Evolutionary conservation across 1,140 invertebrate species (phyloP).

Genomic region (Potamilus streckersoni): DNA sequence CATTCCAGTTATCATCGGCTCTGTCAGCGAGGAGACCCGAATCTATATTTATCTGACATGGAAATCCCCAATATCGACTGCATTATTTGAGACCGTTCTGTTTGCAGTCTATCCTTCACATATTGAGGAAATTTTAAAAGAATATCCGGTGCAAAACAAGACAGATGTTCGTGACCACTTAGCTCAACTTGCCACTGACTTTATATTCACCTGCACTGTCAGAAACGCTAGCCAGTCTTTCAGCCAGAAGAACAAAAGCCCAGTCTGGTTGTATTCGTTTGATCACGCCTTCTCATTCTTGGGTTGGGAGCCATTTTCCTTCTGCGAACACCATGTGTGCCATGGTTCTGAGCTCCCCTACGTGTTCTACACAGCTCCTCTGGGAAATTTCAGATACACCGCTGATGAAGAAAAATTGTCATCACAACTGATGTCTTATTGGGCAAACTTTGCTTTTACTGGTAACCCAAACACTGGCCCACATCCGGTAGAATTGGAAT

Average conservation of each 20-base stretch:
- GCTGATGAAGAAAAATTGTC: slow-evolving; percentile 39
- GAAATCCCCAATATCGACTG: slow-evolving; percentile 21
- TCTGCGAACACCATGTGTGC: slow-evolving; percentile 44
- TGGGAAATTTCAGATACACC: slow-evolving; percentile 37
- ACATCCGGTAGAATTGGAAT: background rate
- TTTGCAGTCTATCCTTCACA: slow-evolving; percentile 31
- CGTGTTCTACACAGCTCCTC: slow-evolving; percentile 41
- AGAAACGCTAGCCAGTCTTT: slow-evolving; percentile 33
- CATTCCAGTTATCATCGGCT: slow-evolving; percentile 43
- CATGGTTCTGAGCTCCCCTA: slow-evolving; percentile 50
- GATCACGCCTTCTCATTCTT: slow-evolving; percentile 44
- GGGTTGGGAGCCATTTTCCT: slow-evolving; percentile 46
- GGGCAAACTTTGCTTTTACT: slow-evolving; percentile 55
- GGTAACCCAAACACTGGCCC: slow-evolving; percentile 33
- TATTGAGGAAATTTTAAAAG: slow-evolving; percentile 13
- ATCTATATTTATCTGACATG: slow-evolving; percentile 44
- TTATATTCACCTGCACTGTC: slow-evolving; percentile 40
- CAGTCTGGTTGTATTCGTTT: slow-evolving; percentile 37
- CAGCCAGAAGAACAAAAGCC: slow-evolving; percentile 5
- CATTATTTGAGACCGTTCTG: slow-evolving; percentile 31
- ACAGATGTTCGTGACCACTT: background rate
- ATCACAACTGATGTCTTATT: slow-evolving; percentile 43
- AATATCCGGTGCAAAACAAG: slow-evolving; percentile 31
- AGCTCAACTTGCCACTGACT: slow-evolving; percentile 36
- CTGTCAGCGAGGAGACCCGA: slow-evolving; percentile 38